Evolutionary conservation across 2,888 invertebrate species (phyloP).

Genomic region (Drosophila picticornis): DNA sequence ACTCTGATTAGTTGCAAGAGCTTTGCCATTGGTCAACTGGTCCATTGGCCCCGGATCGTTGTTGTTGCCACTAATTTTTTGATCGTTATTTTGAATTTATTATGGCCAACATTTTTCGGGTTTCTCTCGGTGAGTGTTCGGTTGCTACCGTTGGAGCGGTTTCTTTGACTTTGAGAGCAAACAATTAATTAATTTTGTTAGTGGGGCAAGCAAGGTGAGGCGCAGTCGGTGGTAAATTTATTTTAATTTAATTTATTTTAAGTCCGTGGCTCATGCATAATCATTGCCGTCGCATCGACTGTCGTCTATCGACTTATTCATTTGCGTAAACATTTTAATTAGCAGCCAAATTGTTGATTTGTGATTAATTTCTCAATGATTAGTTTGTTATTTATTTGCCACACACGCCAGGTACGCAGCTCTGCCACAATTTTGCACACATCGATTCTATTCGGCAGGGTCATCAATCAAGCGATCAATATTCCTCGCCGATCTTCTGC

Average conservation of each 20-base stretch:
- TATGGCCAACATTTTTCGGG: conserved; percentile 44
- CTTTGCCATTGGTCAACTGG: conserved; percentile 29
- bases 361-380: conserved; percentile 71
- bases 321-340: conserved; percentile 79
- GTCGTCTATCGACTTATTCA: conserved; percentile 42
- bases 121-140: conserved; percentile 1
- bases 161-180: conserved; percentile 65
- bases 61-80: conserved; percentile 62
- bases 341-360: conserved; percentile 56
- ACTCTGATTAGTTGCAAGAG: conserved; percentile 69
- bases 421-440: conserved; percentile 22
- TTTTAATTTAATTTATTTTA: conserved; percentile 74
- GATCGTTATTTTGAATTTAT: conserved; percentile 72
- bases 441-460: conserved; percentile 20
- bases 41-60: conserved; percentile 25
- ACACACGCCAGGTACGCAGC: conserved; percentile 3
- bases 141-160: conserved; percentile 59
- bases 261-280: conserved; percentile 62
- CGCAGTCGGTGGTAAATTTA: conserved; percentile 64
- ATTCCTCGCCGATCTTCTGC: conserved; percentile 26
- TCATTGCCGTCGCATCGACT: conserved; percentile 54
- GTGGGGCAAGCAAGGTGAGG: conserved; percentile 27
- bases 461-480: conserved; percentile 59
- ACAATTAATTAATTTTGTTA: conserved; percentile 79
- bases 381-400: conserved; percentile 71